These are phyloP conservation scores for Drymodes brunneopygia DNA, from an alignment of 2,113 vertebrate genomes.

Conservation along the genomic window DNA sequence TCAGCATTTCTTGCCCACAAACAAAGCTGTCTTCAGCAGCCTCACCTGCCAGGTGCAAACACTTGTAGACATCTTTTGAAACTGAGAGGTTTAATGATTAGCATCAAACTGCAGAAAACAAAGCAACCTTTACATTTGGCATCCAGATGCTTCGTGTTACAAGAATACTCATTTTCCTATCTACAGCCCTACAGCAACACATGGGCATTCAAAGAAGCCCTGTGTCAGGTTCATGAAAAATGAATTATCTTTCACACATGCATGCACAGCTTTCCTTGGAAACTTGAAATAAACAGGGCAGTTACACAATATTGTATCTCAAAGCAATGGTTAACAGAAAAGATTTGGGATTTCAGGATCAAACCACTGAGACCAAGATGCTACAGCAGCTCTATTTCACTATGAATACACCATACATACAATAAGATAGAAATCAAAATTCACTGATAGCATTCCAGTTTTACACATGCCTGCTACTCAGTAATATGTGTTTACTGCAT, in stretches of 20 bases:
- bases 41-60: not conserved
- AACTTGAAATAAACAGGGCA: not conserved
- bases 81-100: not conserved
- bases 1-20: not conserved
- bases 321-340: not conserved
- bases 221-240: not conserved
- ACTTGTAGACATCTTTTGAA: not conserved
- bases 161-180: not conserved
- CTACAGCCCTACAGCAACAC: not conserved
- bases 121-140: not conserved
- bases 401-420: not conserved
- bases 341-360: not conserved
- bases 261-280: not conserved
- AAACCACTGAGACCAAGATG: not conserved
- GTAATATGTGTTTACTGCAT: not conserved
- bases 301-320: not conserved
- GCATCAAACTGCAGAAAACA: not conserved
- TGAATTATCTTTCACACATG: not conserved
- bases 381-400: not conserved
- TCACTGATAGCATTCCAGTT: not conserved
- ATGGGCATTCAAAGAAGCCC: not conserved
- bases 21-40: not conserved
- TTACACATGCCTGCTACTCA: not conserved
- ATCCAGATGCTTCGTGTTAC: rapidly evolving
- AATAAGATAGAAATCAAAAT: not conserved